Evolutionary conservation across 2,888 invertebrate genomes (phyloP).

Genomic region (Lasioglossum calceatum): DNA sequence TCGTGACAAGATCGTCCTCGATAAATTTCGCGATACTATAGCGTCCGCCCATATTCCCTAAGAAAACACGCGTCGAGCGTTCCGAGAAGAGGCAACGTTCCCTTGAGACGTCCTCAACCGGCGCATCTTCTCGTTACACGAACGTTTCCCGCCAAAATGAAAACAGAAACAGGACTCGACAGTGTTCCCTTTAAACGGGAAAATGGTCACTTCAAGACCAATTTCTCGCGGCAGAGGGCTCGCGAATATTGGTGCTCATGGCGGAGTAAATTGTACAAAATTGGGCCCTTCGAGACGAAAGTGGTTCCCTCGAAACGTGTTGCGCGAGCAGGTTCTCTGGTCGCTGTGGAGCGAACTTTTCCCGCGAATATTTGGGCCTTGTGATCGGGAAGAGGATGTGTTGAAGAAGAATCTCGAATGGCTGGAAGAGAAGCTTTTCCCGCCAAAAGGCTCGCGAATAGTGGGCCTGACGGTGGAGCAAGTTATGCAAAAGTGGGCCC

Average conservation of each 20-base stretch:
- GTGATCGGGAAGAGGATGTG: too few species aligned
- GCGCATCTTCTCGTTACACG: neutral
- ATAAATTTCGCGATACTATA: slow-evolving; percentile 23
- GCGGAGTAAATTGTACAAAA: neutral
- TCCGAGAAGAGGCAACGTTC: neutral
- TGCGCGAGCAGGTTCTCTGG: too few species aligned
- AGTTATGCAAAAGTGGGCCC: slow-evolving; percentile 76
- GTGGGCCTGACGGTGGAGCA: slow-evolving; percentile 59
- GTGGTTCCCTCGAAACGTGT: too few species aligned
- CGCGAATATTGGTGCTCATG: neutral
- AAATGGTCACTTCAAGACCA: neutral
- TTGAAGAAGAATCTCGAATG: too few species aligned
- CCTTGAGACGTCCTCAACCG: neutral
- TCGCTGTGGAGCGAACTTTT: too few species aligned
- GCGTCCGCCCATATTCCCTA: neutral
- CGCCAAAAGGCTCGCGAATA: neutral
- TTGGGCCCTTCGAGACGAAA: neutral
- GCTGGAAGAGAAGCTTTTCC: neutral
- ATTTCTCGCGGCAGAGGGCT: neutral
- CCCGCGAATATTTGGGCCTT: too few species aligned
- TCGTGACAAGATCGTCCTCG: slow-evolving; percentile 53
- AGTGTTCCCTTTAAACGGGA: neutral
- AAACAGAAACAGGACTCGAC: neutral
- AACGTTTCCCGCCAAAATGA: neutral
- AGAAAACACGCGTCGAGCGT: slow-evolving; percentile 13